Evolutionary conservation across 2,113 vertebrate genomes (phyloP).

Genomic region (Trochalopteron elliotii): DNA sequence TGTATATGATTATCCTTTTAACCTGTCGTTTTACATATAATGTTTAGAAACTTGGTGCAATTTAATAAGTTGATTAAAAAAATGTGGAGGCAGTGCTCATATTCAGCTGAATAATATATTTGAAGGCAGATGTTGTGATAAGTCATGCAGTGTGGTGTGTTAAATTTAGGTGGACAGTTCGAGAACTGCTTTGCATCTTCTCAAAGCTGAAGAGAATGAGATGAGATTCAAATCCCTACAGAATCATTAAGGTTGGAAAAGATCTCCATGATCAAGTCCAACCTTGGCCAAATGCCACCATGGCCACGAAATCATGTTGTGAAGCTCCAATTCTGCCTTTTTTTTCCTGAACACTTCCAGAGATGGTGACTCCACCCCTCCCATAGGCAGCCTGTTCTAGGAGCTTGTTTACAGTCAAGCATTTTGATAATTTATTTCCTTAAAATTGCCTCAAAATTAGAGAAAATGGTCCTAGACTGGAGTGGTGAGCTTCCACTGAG

Average conservation of each 20-base stretch:
- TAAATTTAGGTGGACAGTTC: conserved; percentile 3
- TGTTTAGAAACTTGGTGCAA: conserved; percentile 1
- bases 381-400: neutral
- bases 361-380: neutral
- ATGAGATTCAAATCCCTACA: neutral
- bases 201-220: neutral
- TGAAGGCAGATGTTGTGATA: neutral
- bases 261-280: neutral
- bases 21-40: neutral
- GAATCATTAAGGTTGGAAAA: neutral
- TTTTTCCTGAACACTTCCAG: neutral
- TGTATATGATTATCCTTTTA: conserved; percentile 14
- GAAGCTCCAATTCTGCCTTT: neutral
- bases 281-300: neutral
- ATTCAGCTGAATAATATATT: neutral
- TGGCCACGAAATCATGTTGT: neutral
- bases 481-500: neutral
- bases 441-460: neutral
- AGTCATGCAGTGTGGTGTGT: neutral
- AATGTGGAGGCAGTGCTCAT: neutral
- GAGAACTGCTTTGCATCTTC: conserved; percentile 4
- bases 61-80: neutral
- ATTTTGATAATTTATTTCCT: neutral
- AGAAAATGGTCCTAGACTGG: neutral
- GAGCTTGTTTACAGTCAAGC: neutral